Evolutionary conservation across 2,888 invertebrate species (phyloP).

Genomic region (Diaprepes abbreviatus): DNA sequence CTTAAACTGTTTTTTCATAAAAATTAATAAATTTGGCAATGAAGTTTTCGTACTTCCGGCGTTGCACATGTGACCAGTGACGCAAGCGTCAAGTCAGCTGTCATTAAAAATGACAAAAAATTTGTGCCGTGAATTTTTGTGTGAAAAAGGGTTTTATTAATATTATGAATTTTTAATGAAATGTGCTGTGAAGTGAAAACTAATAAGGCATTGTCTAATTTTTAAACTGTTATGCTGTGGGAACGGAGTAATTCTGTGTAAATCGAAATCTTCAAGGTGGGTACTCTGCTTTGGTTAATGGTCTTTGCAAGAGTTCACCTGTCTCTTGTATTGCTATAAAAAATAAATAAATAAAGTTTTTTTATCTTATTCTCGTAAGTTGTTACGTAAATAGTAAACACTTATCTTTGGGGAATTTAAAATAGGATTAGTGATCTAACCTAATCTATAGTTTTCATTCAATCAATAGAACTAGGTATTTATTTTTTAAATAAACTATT

Average conservation of each 20-base stretch:
- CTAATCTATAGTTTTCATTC: neutral
- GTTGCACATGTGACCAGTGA: conserved; percentile 26
- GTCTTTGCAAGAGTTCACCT: conserved; percentile 1
- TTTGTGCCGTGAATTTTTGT: conserved; percentile 27
- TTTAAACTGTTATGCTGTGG: conserved; percentile 31
- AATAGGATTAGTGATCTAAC: conserved; percentile 1
- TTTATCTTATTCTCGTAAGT: neutral
- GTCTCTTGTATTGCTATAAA: neutral
- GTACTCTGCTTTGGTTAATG: neutral
- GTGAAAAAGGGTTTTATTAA: conserved; percentile 7
- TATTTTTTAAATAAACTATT: no score
- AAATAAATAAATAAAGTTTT: neutral
- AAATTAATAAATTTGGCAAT: neutral
- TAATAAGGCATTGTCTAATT: conserved; percentile 11
- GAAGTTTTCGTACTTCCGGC: conserved; percentile 11
- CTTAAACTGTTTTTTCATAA: neutral
- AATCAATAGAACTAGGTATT: neutral
- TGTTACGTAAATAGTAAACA: neutral
- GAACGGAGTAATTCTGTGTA: conserved; percentile 10
- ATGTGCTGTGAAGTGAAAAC: conserved; percentile 8
- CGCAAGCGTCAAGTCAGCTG: conserved; percentile 35
- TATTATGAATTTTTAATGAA: conserved; percentile 4
- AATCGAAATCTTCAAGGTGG: conserved; percentile 18
- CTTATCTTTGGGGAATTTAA: neutral
- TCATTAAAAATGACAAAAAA: conserved; percentile 30